Conservation (phyloP, 2,888 invertebrate species). For the Erebia epiphron region DNA sequence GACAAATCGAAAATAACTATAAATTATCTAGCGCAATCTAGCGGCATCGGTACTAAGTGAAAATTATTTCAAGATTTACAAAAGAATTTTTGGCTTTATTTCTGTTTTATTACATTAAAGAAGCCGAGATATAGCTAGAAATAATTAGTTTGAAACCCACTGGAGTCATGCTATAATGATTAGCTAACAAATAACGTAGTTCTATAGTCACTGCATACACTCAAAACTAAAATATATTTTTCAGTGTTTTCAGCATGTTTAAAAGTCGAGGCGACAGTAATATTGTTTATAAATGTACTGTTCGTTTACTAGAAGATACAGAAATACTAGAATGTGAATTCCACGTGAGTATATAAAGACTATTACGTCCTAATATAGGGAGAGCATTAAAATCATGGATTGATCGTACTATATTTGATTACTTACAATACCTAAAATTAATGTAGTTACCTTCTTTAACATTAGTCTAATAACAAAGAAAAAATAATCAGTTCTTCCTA, state of each 20-base stretch:
- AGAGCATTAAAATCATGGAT: background rate
- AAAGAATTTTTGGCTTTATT: background rate
- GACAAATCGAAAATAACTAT: background rate
- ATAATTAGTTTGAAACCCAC: background rate
- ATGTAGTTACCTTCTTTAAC: no score
- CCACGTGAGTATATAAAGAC: slow-evolving; percentile 78
- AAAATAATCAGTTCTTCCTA: background rate
- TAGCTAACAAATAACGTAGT: slow-evolving; percentile 26
- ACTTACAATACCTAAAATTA: background rate
- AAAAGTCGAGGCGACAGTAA: slow-evolving; percentile 90
- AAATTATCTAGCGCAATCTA: no score
- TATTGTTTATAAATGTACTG: slow-evolving; percentile 93
- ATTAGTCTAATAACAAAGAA: background rate
- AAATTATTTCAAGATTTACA: background rate
- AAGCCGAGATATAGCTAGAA: background rate
- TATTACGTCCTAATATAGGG: background rate
- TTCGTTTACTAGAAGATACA: slow-evolving; percentile 94
- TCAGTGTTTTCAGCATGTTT: slow-evolving; percentile 68
- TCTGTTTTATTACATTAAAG: background rate
- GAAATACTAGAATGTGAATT: slow-evolving; percentile 97
- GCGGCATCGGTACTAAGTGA: background rate
- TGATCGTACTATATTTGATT: slow-evolving; percentile 1
- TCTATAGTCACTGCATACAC: background rate
- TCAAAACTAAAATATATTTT: background rate
- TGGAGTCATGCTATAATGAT: slow-evolving; percentile 18